Percentiles rank a stretch among this genome's conserved stretches.
Evolutionary conservation across 2,888 invertebrate genomes (phyloP).

Genomic region (Pherbina coryleti): DNA sequence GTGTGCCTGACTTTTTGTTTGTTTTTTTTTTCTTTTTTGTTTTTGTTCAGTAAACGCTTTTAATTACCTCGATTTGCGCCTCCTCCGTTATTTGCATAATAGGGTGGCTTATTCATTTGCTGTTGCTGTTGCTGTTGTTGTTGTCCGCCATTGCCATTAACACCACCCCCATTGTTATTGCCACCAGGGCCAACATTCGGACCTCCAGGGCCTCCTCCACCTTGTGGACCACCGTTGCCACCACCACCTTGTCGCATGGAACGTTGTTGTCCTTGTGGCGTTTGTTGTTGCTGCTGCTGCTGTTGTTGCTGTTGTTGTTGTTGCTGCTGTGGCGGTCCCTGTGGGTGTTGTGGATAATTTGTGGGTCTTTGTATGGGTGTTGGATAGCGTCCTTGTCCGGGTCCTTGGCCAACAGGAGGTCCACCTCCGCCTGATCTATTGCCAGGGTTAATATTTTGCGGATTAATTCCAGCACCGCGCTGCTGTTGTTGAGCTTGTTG

Average conservation of each 20-base stretch:
- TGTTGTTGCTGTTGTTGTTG: slow-evolving; percentile 58
- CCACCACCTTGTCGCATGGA: slow-evolving; percentile 59
- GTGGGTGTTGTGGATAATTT: slow-evolving; percentile 68
- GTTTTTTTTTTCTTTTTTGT: not conserved
- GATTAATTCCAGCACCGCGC: slow-evolving; percentile 51
- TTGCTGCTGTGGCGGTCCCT: slow-evolving; percentile 56
- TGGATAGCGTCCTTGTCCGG: slow-evolving; percentile 66
- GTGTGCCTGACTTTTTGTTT: not conserved
- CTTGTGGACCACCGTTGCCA: slow-evolving; percentile 36
- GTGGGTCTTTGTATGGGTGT: slow-evolving; percentile 69
- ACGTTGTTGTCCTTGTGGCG: slow-evolving; percentile 56
- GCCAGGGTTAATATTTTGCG: slow-evolving; percentile 56
- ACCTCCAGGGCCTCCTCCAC: slow-evolving; percentile 44
- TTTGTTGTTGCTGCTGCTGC: slow-evolving; percentile 56
- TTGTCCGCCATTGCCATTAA: slow-evolving; percentile 49
- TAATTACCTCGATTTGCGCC: slow-evolving; percentile 63
- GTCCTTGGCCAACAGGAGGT: slow-evolving; percentile 49
- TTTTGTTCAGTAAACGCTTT: not conserved
- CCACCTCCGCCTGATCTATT: slow-evolving; percentile 45
- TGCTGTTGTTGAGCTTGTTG: slow-evolving; percentile 50
- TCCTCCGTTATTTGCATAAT: slow-evolving; percentile 63
- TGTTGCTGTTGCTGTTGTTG: slow-evolving; percentile 56
- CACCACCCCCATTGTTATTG: slow-evolving; percentile 54
- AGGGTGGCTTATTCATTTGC: slow-evolving; percentile 67
- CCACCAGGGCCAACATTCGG: slow-evolving; percentile 56